Base-by-base conservation (phyloP, 2,113 vertebrate species). In the Solea senegalensis region DNA sequence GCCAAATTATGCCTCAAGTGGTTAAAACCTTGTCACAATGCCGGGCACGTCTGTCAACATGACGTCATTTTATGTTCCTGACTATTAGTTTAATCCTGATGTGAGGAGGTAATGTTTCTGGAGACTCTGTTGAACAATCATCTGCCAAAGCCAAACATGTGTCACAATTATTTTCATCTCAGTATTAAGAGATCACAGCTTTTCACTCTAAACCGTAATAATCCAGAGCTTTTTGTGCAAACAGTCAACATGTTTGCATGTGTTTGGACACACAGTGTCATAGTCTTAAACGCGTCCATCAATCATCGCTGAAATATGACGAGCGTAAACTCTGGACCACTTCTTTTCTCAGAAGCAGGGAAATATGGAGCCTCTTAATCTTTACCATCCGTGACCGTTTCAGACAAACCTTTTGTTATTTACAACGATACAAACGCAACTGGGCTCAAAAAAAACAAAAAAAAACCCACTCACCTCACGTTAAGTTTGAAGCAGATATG, bases 401-500 rank as follows among this genome's bases (percentile, higher is more conserved):
- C 68, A 71, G 81, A 83, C 79, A 89, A 77, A 82, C 69, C 70
- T 62, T 21, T 44, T 39, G 46, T 83, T 78, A 80, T 82, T 84
- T 73, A 83, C 72, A 76, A 82, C 46, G 41, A 80, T 43, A 76
- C 71, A 66, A 81, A 84, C 71, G 65, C 74, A 75, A 63, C 61
- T 61, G 73, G 77, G 84, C 76, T 63, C 40, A 85, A 6, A 21
- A 21, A 21, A 21, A 21, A 21, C 21, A 1, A 21, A 21, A 21
- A 21, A 21, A 21, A 21, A 21, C 21, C n/a, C n/a, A 21, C 21
- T 21, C 21, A 21, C 21, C 34, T 34, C 34, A 34, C 34, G 5
- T 34, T 86, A 92, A 92, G 94, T 94, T 93, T 95, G 91, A 93
- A 90, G 90, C 90, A 93, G 21, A 94, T 90, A 94, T 83, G 61